phyloP scores from a whole-genome alignment of 1,140 invertebrate species.

The Apis cerana region DNA sequence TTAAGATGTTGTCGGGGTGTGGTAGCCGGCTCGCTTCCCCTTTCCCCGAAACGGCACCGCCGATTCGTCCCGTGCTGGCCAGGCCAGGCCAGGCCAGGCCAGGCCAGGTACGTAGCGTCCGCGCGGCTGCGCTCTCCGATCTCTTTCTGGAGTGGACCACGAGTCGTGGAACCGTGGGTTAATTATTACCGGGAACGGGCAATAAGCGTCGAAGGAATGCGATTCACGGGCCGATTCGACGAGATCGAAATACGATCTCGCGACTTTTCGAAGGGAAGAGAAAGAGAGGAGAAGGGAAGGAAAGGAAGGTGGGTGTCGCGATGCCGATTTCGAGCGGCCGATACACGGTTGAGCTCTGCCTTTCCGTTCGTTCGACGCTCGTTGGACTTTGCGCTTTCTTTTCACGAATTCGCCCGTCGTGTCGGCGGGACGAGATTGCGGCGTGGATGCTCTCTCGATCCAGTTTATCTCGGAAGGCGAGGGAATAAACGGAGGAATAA shows the following conservation, averaged over 20 bases:
- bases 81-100: too few relatives aligned
- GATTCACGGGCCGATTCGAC: slow-evolving; percentile 38
- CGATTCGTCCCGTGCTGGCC: slow-evolving; percentile 33
- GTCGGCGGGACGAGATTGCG: neutral
- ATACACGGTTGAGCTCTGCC: too few relatives aligned
- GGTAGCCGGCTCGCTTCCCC: slow-evolving; percentile 51
- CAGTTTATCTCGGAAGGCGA: too few relatives aligned
- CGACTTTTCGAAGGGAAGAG: too few relatives aligned
- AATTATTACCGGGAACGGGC: slow-evolving; percentile 55
- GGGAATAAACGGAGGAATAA: slow-evolving; percentile 3
- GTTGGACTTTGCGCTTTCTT: too few relatives aligned
- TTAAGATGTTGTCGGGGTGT: slow-evolving; percentile 75
- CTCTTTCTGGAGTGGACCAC: slow-evolving; percentile 3
- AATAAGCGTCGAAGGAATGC: slow-evolving; percentile 48
- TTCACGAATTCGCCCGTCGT: too few relatives aligned
- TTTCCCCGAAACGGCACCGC: slow-evolving; percentile 58
- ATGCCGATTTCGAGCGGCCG: too few relatives aligned
- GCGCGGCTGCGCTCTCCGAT: neutral
- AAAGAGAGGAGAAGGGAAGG: too few relatives aligned
- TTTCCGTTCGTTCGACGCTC: too few relatives aligned
- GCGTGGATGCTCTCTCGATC: too few relatives aligned
- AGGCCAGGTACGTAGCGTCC: slow-evolving; percentile 36
- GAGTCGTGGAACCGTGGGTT: slow-evolving; percentile 49
- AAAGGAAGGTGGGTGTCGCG: too few relatives aligned
- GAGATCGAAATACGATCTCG: neutral